These are phyloP conservation scores for Myotis daubentonii DNA, from an alignment of 2,797 vertebrate genomes.

Conservation along the genomic window DNA sequence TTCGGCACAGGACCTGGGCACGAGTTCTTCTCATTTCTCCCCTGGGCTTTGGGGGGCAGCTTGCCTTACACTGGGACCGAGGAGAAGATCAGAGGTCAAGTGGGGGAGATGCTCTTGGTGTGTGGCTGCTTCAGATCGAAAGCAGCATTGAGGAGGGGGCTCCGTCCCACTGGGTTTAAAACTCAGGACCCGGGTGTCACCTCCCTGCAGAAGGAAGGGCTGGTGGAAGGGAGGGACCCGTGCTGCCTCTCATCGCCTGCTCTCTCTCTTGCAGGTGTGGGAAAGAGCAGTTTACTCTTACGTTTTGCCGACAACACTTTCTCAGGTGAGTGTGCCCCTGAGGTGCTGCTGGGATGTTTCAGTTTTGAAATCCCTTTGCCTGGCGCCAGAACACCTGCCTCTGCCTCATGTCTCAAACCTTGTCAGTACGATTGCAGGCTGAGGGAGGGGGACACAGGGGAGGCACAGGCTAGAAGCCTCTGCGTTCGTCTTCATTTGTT, in stretches of 20 bases:
- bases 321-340: conserved; percentile 91
- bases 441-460: neutral
- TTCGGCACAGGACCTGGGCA: neutral
- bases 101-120: neutral
- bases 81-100: neutral
- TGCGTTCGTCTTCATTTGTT: neutral
- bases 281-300: conserved; percentile 99
- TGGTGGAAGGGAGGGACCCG: neutral
- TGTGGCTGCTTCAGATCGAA: neutral
- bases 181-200: neutral
- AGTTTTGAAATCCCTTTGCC: neutral
- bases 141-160: neutral
- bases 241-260: neutral
- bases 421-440: neutral
- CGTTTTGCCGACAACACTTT: conserved; percentile 99
- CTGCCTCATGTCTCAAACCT: neutral
- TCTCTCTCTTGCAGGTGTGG: conserved; percentile 91
- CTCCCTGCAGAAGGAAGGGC: neutral
- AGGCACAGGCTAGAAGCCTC: neutral
- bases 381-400: neutral
- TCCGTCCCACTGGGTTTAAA: neutral
- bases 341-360: neutral
- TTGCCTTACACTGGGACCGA: conserved; percentile 18
- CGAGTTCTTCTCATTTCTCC: neutral
- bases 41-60: neutral